Evolutionary conservation across 2,888 invertebrate species (phyloP), one percentile per base, ranked within the genome.

Genomic region (Trisateles emortualis): DNA sequence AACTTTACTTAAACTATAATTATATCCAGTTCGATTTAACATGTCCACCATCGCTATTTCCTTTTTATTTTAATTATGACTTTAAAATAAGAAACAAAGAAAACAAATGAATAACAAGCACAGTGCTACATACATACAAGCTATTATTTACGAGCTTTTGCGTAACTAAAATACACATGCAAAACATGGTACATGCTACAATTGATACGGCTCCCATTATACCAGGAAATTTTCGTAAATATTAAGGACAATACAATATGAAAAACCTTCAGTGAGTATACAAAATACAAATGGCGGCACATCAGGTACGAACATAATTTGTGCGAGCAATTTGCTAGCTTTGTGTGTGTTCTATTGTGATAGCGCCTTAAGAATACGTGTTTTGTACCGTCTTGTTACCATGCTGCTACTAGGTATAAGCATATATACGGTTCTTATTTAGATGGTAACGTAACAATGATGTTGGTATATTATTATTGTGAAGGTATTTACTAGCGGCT

Each of bases 261-360:
- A 69, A 57, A 56, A 66, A 60, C 51, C 45, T 39, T 45, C 46
- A 32, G 33, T 39, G 39, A 30, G 30, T 39, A n/a, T 36, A 10
- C n/a, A n/a, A n/a, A n/a, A 22, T 44, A 19, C 47, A 32, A 47
- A 48, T 33, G 24, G 3, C 8, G 39, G 33, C 22, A 13, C 33
- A 48, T 40, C 40, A 41, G 10, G 57, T 66, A 52, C 62, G 58
- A 54, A 40, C 24, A 52, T 66, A 66, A 62, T 69, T 53, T 52
- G 60, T 39, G 56, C 40, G 47, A 46, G 53, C 66, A 66, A 66
- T 66, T 57, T 61, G 51, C 30, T 32, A 44, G 48, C 69, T 57
- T 66, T 69, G 61, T 66, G 53, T 38, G 26, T 13, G 6, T 22
- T 19, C 50, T 19, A 58, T 67, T 66, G 70, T 36, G 29, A 16